These are phyloP conservation scores for Chloebia gouldiae DNA, from an alignment of 2,113 vertebrate genomes.

Conservation along the genomic window DNA sequence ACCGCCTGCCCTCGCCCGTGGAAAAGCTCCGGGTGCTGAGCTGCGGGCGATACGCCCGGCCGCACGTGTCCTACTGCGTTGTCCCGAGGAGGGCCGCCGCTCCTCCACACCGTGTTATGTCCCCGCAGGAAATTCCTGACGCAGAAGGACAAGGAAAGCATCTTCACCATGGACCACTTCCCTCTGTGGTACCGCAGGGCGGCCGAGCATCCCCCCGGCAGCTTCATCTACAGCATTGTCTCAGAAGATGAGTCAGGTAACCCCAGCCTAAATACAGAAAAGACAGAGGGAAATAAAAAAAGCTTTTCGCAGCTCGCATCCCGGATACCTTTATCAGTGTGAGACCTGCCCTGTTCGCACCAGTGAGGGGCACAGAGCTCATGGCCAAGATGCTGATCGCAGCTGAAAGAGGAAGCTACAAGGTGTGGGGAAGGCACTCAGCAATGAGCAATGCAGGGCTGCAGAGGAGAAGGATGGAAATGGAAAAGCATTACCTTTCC, in stretches of 20 bases:
- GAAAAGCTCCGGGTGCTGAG: accelerated
- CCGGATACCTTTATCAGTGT: accelerated
- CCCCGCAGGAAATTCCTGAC: constrained; percentile 86
- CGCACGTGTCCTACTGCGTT: accelerated
- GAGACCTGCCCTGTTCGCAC: accelerated
- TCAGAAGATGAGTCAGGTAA: constrained; percentile 84
- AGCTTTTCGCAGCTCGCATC: neutral
- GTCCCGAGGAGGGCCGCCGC: neutral
- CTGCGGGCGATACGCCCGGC: accelerated
- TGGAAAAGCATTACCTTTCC: neutral
- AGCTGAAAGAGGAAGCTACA: neutral
- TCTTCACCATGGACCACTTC: constrained; percentile 94
- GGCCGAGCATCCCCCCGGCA: constrained; percentile 83
- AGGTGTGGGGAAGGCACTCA: neutral
- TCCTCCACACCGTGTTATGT: neutral
- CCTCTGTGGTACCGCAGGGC: constrained; percentile 94
- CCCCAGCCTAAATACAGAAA: neutral
- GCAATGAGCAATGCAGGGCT: neutral
- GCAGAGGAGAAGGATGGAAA: neutral
- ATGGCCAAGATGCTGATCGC: accelerated
- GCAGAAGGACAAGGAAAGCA: constrained; percentile 81
- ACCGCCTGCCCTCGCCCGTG: neutral
- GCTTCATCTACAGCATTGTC: constrained; percentile 87
- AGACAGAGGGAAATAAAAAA: neutral
- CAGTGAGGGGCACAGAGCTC: no score